Evolutionary conservation across 2,113 vertebrate species (phyloP).

Genomic region (Aptenodytes patagonicus): DNA sequence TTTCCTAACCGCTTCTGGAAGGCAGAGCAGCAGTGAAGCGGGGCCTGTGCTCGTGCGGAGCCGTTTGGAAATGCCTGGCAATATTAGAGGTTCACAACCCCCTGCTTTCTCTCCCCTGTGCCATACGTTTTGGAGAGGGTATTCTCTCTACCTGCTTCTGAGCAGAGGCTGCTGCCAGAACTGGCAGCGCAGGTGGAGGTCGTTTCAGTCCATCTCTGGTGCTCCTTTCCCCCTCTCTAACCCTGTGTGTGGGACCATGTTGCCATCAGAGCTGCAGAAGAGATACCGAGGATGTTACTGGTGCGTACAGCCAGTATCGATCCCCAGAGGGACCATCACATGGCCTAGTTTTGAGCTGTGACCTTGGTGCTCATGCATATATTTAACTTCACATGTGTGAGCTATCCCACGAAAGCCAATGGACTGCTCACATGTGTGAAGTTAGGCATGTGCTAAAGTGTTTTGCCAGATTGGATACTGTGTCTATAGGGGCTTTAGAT

Average conservation of each 20-base stretch:
- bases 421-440: neutral
- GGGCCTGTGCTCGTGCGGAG: neutral
- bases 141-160: neutral
- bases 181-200: neutral
- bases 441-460: constrained; percentile 18
- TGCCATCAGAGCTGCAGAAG: neutral
- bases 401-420: neutral
- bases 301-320: neutral
- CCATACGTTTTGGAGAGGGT: neutral
- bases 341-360: neutral
- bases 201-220: neutral
- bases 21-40: neutral
- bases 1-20: neutral
- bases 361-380: neutral
- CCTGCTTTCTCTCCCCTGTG: neutral
- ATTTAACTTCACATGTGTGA: neutral
- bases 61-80: neutral
- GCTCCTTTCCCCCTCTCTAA: neutral
- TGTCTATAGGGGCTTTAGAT: neutral
- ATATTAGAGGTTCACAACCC: neutral
- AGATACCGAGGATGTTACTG: neutral
- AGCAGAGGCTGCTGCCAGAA: neutral
- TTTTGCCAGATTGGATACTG: constrained; percentile 10
- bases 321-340: neutral
- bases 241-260: neutral